Conservation (phyloP, 2,113 vertebrate genomes). For the Dromaius novaehollandiae region DNA sequence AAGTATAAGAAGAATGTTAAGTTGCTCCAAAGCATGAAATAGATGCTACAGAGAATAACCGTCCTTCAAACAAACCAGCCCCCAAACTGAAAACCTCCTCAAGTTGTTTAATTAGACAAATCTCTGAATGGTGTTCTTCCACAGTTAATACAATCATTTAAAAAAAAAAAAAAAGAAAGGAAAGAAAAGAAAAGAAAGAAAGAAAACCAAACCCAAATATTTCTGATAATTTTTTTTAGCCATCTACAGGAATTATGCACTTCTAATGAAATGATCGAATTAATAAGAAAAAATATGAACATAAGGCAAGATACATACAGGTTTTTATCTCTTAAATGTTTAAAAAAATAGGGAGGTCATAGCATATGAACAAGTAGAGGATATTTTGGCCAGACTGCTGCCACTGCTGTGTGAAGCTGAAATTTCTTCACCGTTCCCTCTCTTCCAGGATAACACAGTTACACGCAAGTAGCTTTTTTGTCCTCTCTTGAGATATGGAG, state of each 20-base stretch:
- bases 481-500: neutral
- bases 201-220: neutral
- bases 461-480: neutral
- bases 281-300: neutral
- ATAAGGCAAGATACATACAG: neutral
- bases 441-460: neutral
- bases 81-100: neutral
- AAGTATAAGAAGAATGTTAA: neutral
- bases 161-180: too few species aligned
- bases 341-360: neutral
- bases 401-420: neutral
- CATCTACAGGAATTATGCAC: neutral
- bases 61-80: neutral
- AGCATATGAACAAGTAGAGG: neutral
- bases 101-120: neutral
- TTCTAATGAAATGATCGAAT: neutral
- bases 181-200: too few species aligned
- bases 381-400: neutral
- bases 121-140: neutral
- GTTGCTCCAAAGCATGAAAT: neutral
- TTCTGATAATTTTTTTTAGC: neutral
- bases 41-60: neutral
- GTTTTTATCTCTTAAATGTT: neutral
- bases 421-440: neutral
- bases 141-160: neutral